Percentiles rank a stretch among this genome's conserved stretches.
Evolutionary conservation across 92 coral and sea anemone species (phyloP).

Genomic region (Porites divaricata): DNA sequence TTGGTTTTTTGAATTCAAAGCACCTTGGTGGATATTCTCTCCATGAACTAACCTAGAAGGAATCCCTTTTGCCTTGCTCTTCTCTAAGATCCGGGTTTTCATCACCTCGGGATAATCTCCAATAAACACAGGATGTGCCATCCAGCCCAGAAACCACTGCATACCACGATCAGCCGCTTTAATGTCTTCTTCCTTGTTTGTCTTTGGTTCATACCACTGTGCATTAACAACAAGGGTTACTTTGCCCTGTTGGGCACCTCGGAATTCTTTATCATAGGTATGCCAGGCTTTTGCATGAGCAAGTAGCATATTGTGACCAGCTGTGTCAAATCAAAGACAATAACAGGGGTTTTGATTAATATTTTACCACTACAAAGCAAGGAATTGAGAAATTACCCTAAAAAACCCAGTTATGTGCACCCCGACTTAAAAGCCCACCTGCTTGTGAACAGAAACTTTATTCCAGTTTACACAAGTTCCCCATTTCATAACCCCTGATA

Average conservation of each 20-base stretch:
- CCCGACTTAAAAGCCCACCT: too few species aligned
- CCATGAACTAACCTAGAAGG: slow-evolving; percentile 53
- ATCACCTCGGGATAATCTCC: slow-evolving; percentile 91
- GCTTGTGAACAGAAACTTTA: too few species aligned
- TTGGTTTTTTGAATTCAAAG: too few species aligned
- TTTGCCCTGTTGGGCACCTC: slow-evolving; percentile 77
- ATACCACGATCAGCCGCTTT: slow-evolving; percentile 88
- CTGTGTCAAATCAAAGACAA: slow-evolving; percentile 34
- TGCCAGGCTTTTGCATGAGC: slow-evolving; percentile 97
- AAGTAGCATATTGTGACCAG: slow-evolving; percentile 82
- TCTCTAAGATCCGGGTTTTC: slow-evolving; percentile 68
- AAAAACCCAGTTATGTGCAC: too few species aligned
- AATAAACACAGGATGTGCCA: slow-evolving; percentile 83
- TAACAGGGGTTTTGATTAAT: neutral
- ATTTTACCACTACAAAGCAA: neutral
- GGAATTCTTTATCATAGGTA: slow-evolving; percentile 82
- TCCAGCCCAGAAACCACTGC: slow-evolving; percentile 90
- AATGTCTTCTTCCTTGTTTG: slow-evolving; percentile 62
- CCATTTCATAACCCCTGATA: too few species aligned
- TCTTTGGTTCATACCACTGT: slow-evolving; percentile 87
- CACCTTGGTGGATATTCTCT: neutral
- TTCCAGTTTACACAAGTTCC: too few species aligned
- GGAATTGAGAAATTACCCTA: too few species aligned
- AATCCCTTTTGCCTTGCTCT: slow-evolving; percentile 63
- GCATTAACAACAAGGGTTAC: slow-evolving; percentile 78